These are phyloP conservation scores for Machaerirhynchus nigripectus DNA, from an alignment of 2,113 vertebrate species.

Conservation along the genomic window DNA sequence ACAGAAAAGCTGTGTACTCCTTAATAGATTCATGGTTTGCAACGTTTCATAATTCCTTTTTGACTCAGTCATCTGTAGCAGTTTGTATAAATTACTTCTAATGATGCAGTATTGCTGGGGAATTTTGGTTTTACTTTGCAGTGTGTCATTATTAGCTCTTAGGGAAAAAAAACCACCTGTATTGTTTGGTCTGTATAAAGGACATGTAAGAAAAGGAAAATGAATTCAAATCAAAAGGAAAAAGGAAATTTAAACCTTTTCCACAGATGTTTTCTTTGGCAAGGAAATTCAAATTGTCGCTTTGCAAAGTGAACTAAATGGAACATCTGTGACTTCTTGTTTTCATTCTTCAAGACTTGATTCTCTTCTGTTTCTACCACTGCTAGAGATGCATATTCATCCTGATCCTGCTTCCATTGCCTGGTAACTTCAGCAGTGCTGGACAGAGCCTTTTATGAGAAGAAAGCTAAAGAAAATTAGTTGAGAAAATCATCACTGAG, in stretches of 20 bases:
- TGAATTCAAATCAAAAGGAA: neutral
- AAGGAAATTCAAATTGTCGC: neutral
- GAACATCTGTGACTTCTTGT: conserved; percentile 35
- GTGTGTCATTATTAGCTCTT: conserved; percentile 8
- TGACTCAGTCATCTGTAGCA: neutral
- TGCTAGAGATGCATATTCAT: neutral
- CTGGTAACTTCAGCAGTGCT: neutral
- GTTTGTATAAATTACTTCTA: conserved; percentile 23
- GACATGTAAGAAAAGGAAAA: neutral
- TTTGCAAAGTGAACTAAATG: conserved; percentile 30
- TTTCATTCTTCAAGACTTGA: neutral
- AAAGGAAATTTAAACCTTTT: conserved; percentile 31
- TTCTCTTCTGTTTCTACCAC: neutral
- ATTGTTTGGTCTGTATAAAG: neutral
- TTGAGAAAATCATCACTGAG: neutral
- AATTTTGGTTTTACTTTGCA: neutral
- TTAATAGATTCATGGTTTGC: neutral
- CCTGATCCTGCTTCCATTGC: neutral
- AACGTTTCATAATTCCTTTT: neutral
- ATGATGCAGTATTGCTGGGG: neutral
- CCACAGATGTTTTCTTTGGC: conserved; percentile 16
- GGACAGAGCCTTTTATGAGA: neutral
- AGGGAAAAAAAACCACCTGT: neutral
- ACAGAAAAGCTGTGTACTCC: neutral
- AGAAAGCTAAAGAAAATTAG: neutral